A percentile compares a stretch with the other conserved stretches of the same genome.
Conservation (phyloP, 2,113 vertebrate species). For the Nyctibius bracteatus region DNA sequence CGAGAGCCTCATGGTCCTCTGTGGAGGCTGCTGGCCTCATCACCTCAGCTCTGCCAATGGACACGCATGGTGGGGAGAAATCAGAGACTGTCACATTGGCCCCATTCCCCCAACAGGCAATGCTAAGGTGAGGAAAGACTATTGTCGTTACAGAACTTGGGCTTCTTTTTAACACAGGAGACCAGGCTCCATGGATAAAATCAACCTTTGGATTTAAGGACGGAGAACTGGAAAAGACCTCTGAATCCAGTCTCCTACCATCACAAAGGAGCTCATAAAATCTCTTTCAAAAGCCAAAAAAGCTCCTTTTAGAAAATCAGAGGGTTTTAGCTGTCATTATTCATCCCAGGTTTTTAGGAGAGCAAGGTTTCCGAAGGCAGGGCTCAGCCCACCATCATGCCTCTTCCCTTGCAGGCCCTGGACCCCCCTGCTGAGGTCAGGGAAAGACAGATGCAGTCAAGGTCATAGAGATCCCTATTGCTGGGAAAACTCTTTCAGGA, state of each 20-base stretch:
- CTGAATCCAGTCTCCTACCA: neutral
- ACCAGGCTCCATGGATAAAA: neutral
- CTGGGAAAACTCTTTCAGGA: neutral
- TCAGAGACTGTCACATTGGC: neutral
- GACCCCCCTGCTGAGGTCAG: neutral
- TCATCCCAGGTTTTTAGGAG: neutral
- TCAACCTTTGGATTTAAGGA: neutral
- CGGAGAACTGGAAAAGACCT: neutral
- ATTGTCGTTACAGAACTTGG: fast-evolving
- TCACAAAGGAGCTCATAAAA: neutral
- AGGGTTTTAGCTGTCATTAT: neutral
- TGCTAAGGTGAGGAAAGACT: neutral
- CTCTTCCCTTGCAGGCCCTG: neutral
- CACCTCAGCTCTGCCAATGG: fast-evolving
- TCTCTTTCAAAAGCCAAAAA: neutral
- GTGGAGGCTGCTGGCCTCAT: neutral
- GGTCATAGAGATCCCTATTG: neutral
- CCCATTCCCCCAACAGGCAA: fast-evolving
- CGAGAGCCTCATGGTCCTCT: neutral
- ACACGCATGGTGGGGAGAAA: neutral
- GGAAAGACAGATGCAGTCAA: neutral
- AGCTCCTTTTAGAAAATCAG: neutral
- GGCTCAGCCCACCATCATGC: neutral
- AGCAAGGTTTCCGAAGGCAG: neutral
- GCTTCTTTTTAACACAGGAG: neutral